A percentile compares a stretch with the other conserved stretches of the same genome.
Conservation (phyloP, 2,797 vertebrate species). For the Aldrovandia affinis region DNA sequence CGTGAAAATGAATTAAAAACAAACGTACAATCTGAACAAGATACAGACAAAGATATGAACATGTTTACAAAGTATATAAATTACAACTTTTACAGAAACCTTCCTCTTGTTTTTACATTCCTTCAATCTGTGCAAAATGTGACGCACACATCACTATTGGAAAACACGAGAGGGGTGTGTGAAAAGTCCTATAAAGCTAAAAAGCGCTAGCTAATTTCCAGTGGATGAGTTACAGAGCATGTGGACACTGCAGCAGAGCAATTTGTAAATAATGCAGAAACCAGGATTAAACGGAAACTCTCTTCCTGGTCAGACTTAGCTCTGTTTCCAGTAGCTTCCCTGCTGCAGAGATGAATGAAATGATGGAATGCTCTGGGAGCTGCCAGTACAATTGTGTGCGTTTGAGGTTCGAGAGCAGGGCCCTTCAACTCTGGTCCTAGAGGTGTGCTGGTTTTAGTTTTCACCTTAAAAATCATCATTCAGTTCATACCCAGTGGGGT, state of each 20-base stretch:
- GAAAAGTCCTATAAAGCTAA: not conserved
- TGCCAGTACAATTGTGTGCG: no score
- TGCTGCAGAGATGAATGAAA: no score
- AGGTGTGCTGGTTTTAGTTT: no score
- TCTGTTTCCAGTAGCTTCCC: no score
- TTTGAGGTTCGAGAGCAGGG: no score
- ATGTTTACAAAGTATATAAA: conserved; percentile 1
- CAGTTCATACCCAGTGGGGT: no score
- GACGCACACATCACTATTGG: not conserved
- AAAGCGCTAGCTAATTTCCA: not conserved
- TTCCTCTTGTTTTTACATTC: not conserved
- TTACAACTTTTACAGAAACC: not conserved
- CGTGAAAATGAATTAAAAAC: not conserved
- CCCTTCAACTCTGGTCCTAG: no score
- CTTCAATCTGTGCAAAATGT: conserved; percentile 4
- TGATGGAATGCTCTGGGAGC: no score
- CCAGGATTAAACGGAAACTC: not conserved
- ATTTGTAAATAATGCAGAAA: not conserved
- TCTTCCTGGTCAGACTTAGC: no score
- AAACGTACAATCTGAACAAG: not conserved
- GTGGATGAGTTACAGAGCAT: not conserved
- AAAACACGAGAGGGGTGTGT: not conserved
- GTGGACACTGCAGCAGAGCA: not conserved
- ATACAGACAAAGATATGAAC: not conserved
- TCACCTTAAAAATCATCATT: no score